Base-by-base conservation (phyloP, 2,113 vertebrate species). In the Acinonyx jubatus region DNA sequence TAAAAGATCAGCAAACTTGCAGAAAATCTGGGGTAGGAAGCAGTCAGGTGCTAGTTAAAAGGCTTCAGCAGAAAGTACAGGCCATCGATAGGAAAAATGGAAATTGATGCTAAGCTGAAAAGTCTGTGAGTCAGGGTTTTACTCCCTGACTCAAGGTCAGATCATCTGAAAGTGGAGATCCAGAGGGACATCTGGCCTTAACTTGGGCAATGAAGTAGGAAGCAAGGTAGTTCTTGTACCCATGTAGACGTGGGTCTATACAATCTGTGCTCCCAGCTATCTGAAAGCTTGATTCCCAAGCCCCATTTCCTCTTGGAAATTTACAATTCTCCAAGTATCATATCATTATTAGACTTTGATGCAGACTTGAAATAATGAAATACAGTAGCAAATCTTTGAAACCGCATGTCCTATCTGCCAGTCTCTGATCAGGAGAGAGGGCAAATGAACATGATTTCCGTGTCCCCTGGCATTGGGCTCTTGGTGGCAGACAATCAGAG, bases 291-390 rank as follows among this genome's bases (percentile, higher is more conserved):
- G 25, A 21, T 50, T 63, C 89, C n/a, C 3, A 69, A 69, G 36
- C 52, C 82, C 0, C 10, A 12, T 95, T 87, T 97, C 41, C 86
- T 96, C 1, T 23, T 94, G 14, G 11, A 95, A 96, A 98, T 94
- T 92, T 96, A 45, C 1, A 97, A 82, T 91, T 97, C 1, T 68
- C 92, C 83, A 95, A 96, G 52, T 86, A 52, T 80, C 0, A 0
- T 38, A 89, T 38, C 85, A 41, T 73, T 83, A 84, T 91, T 69
- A 83, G 84, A 36, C 38, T 97, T 25, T 83, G 89, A 81, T 63
- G 19, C 85, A 80, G 18, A 18, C n/a, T 92, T 96, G 33, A 97
- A 90, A 81, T 93, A 88, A 98, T 97, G n/a, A 52, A 92, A 97
- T 82, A 68, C 66, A 36, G 78, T 73, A 85, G 48, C 55, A 87